Evolutionary conservation across 2,888 invertebrate genomes (phyloP), one percentile per base, ranked within the genome.

Genomic region (Cryptocheilus praepositus): DNA sequence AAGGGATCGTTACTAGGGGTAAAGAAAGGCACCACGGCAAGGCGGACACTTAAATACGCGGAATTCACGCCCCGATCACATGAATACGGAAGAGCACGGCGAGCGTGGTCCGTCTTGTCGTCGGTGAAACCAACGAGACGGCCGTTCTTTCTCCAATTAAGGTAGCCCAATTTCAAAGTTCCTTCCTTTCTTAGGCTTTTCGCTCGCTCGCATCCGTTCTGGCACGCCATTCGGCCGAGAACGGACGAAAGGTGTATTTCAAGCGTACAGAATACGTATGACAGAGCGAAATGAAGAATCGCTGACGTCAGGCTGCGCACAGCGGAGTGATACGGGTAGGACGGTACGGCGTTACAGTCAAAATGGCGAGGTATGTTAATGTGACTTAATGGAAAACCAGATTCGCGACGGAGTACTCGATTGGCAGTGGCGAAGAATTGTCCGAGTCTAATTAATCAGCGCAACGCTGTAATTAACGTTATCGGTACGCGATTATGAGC

Each of bases 61-160:
- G 83, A 84, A 85, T 86, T 85, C 85, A 84, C 85, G 83, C 84
- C 83, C 81, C 82, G 85, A 85, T 86, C 85, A 84, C 75, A 76
- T 73, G 80, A 79, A 79, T 84, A 82, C 77, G 78, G 77, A 77
- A 74, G 43, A 57, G 22, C 53, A 64, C 56, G 61, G 64, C 43
- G 18, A 21, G 69, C 67, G 66, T 67, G 36, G 36, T 36, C 36
- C 36, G 36, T 36, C 36, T 11, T 36, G 46, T 45, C 63, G 52
- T 36, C 21, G 44, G 57, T 44, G 44, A 16, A 51, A 11, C 11
- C 19, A 18, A n/a, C 64, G 25, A 55, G 25, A 25, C n/a, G 44
- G 61, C 43, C 64, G 73, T 70, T 67, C 61, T 59, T 36, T 59
- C 63, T 58, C 77, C 78, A 79, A 79, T 79, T 78, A 79, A 79